Evolutionary conservation across 1,140 invertebrate species (phyloP).

Genomic region (Neotoxoptera formosana): DNA sequence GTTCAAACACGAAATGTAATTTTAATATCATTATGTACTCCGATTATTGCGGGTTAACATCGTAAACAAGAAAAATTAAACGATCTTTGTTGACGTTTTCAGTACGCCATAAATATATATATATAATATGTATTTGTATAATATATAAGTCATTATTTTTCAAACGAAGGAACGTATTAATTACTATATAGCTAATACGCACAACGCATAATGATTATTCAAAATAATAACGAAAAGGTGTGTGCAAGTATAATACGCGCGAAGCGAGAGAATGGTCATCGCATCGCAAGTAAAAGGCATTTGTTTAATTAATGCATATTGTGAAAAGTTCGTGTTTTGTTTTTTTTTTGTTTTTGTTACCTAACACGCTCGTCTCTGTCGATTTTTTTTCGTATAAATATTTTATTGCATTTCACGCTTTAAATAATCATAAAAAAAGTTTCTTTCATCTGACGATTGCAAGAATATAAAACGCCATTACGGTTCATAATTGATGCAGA

Average conservation of each 20-base stretch:
- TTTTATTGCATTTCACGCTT: conserved; percentile 31
- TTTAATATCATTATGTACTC: conserved; percentile 46
- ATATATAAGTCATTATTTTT: neutral
- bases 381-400: neutral
- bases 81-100: neutral
- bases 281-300: neutral
- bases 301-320: conserved; percentile 5
- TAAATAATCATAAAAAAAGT: conserved; percentile 40
- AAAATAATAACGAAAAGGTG: conserved; percentile 18
- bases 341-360: neutral
- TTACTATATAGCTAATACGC: neutral
- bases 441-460: conserved; percentile 5
- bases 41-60: conserved; percentile 21
- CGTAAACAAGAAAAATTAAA: conserved; percentile 36
- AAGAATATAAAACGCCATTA: conserved; percentile 33
- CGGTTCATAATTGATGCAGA: conserved; percentile 38
- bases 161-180: neutral
- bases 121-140: neutral
- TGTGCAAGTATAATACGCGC: neutral
- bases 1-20: conserved; percentile 34
- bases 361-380: neutral
- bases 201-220: neutral
- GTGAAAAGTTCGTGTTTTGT: neutral
- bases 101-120: neutral
- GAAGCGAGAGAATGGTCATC: neutral